Evolutionary conservation across 92 coral and sea anemone genomes (phyloP).

Genomic region (Ricordea florida): DNA sequence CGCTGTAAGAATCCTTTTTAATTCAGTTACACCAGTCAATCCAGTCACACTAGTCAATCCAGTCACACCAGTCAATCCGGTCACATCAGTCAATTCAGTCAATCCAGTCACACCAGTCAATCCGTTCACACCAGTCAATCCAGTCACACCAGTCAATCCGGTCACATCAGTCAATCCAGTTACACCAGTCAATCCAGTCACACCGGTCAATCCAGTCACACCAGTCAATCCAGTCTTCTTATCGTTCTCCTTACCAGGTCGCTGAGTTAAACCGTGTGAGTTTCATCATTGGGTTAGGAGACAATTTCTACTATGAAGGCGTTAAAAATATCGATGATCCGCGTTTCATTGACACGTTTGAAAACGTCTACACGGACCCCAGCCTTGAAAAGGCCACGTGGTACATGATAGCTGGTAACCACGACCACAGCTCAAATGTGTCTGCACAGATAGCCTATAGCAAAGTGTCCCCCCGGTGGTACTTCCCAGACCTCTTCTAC

Average conservation of each 20-base stretch:
- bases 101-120: no score
- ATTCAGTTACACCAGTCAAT: no score
- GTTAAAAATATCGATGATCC: constrained; percentile 73
- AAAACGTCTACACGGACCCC: constrained; percentile 73
- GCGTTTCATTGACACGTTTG: constrained; percentile 76
- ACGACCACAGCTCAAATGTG: constrained; percentile 83
- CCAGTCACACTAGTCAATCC: no score
- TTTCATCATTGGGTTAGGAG: constrained; percentile 81
- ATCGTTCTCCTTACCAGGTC: not conserved
- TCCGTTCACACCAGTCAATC: no score
- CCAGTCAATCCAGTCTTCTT: no score
- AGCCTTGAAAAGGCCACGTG: constrained; percentile 72
- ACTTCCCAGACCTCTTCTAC: constrained; percentile 79
- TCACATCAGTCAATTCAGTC: no score
- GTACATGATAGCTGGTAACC: constrained; percentile 98
- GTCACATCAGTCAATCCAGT: no score
- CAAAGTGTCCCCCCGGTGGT: constrained; percentile 80
- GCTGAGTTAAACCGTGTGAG: constrained; percentile 38
- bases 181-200: no score
- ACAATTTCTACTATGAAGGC: constrained; percentile 89
- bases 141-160: no score
- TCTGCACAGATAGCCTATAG: constrained; percentile 92
- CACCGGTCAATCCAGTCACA: no score
- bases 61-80: no score
- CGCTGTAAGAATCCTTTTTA: no score